A percentile compares a stretch with the other conserved stretches of the same genome.
phyloP scores from a whole-genome alignment of 2,797 vertebrate genomes.

The Microctenopoma stevenorrisi region DNA sequence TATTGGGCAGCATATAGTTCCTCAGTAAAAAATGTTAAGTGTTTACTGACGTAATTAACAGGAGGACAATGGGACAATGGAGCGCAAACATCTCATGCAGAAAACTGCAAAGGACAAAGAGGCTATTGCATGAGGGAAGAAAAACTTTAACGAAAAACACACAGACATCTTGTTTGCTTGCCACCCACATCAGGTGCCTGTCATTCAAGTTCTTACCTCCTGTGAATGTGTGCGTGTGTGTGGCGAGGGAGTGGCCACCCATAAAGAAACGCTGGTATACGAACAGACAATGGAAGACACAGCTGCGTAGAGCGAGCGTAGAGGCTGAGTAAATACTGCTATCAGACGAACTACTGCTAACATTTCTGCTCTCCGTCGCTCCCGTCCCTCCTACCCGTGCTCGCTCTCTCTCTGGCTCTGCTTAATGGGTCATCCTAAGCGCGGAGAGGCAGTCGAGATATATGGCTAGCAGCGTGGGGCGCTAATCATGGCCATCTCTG shows the following conservation, averaged over 20 bases:
- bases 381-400: slow-evolving; percentile 61
- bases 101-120: slow-evolving; percentile 65
- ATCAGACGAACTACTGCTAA: slow-evolving; percentile 75
- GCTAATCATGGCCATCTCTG: slow-evolving; percentile 77
- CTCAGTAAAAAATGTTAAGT: not conserved
- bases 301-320: slow-evolving; percentile 41
- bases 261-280: slow-evolving; percentile 43
- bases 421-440: slow-evolving; percentile 74
- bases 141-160: slow-evolving; percentile 26
- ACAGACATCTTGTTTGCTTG: slow-evolving; percentile 55
- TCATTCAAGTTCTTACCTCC: slow-evolving; percentile 55
- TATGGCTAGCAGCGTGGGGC: slow-evolving; percentile 61
- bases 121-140: slow-evolving; percentile 42
- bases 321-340: slow-evolving; percentile 72
- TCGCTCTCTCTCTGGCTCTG: slow-evolving; percentile 59
- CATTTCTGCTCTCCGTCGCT: slow-evolving; percentile 57
- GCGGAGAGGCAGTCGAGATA: slow-evolving; percentile 64
- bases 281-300: slow-evolving; percentile 59
- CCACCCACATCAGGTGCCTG: slow-evolving; percentile 59
- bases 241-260: slow-evolving; percentile 71
- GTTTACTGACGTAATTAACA: slow-evolving; percentile 71
- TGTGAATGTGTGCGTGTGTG: slow-evolving; percentile 38
- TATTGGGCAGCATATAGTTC: not conserved
- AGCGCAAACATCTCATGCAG: slow-evolving; percentile 58
- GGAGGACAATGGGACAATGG: slow-evolving; percentile 44